Percentiles rank a stretch among this genome's conserved stretches.
phyloP scores from a whole-genome alignment of 1,140 invertebrate species.

The Mercenaria mercenaria region DNA sequence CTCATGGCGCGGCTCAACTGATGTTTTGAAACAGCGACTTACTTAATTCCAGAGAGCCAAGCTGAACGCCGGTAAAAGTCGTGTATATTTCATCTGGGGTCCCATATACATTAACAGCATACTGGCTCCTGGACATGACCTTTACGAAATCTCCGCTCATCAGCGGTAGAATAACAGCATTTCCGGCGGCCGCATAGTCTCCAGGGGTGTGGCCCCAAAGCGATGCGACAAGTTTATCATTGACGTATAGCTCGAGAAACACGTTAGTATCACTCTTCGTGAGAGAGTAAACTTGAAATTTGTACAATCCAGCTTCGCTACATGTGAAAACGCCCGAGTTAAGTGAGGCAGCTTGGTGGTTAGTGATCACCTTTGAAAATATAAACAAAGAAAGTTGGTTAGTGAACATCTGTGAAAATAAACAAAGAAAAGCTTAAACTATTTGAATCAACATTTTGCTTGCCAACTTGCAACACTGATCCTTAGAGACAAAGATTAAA shows the following conservation, averaged over 20 bases:
- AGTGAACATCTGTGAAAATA: too few species aligned
- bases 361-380: neutral
- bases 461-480: too few species aligned
- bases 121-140: neutral
- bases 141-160: conserved; percentile 34
- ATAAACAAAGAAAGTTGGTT: neutral
- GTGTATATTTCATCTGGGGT: conserved; percentile 20
- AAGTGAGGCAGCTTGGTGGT: neutral
- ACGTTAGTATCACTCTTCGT: neutral
- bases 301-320: conserved; percentile 30
- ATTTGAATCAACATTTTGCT: too few species aligned
- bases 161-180: conserved; percentile 37
- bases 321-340: conserved; percentile 20
- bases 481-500: too few species aligned
- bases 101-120: conserved; percentile 24
- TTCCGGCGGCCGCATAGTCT: conserved; percentile 38
- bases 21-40: too few species aligned
- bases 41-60: conserved; percentile 19
- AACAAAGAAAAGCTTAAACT: too few species aligned
- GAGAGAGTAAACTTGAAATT: conserved; percentile 36
- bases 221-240: neutral
- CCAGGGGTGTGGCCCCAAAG: conserved; percentile 29
- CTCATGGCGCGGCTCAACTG: too few species aligned
- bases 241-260: conserved; percentile 18
- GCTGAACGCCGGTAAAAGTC: conserved; percentile 40